Evolutionary conservation across 2,888 invertebrate genomes (phyloP).

Genomic region (Charanyca ferruginea): DNA sequence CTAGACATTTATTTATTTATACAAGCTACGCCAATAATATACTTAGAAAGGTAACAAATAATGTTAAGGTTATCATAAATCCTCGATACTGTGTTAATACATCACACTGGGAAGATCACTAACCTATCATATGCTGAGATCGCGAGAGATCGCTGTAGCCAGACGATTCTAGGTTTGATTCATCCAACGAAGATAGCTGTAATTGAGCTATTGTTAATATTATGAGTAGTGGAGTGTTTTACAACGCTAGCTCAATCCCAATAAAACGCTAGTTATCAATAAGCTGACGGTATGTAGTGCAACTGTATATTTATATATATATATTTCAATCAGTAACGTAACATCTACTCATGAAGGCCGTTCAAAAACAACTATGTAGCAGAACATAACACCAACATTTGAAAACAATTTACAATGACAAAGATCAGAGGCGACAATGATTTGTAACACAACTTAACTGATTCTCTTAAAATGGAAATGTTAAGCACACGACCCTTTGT

Average conservation of each 20-base stretch:
- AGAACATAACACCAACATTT: slow-evolving; percentile 30
- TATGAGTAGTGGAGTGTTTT: not conserved
- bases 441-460: slow-evolving; percentile 71
- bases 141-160: too few relatives aligned
- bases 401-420: slow-evolving; percentile 55
- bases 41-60: too few relatives aligned
- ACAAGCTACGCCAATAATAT: too few relatives aligned
- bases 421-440: slow-evolving; percentile 73
- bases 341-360: slow-evolving; percentile 18
- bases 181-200: not conserved
- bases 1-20: too few relatives aligned
- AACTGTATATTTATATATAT: too few relatives aligned
- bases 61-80: too few relatives aligned
- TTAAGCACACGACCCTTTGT: slow-evolving; percentile 51
- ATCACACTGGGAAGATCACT: too few relatives aligned
- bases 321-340: too few relatives aligned
- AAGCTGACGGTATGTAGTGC: not conserved
- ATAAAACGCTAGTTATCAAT: slow-evolving; percentile 1
- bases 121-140: too few relatives aligned
- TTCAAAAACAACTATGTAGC: slow-evolving; percentile 26
- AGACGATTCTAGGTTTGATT: too few relatives aligned
- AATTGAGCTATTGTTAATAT: too few relatives aligned
- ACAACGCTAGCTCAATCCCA: not conserved
- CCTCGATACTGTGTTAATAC: too few relatives aligned
- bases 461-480: slow-evolving; percentile 66